Percentiles rank a stretch among this genome's conserved stretches.
These are phyloP conservation scores for Nymphicus hollandicus DNA, from an alignment of 2,113 vertebrate genomes.

Conservation along the genomic window DNA sequence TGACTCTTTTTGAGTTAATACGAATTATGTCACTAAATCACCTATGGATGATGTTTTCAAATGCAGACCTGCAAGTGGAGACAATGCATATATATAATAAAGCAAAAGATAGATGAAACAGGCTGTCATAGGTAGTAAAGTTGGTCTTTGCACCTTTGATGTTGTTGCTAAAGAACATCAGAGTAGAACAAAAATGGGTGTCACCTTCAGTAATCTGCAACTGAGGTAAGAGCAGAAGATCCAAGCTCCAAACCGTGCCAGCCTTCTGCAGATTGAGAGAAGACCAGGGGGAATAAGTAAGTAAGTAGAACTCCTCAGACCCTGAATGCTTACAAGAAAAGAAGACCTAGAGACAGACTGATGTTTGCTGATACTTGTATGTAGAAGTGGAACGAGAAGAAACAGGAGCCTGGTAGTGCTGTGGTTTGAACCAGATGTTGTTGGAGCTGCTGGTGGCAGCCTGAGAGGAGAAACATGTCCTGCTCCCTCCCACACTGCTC, in stretches of 20 bases:
- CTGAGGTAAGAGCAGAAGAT: neutral
- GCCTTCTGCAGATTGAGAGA: neutral
- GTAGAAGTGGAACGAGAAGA: neutral
- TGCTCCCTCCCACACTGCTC: neutral
- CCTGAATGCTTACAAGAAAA: neutral
- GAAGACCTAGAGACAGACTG: neutral
- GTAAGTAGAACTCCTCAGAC: neutral
- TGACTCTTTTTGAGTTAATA: neutral
- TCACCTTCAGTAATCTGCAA: neutral
- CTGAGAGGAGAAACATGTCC: neutral
- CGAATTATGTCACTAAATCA: neutral
- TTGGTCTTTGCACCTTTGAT: neutral
- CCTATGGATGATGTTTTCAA: neutral
- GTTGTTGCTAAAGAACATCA: neutral
- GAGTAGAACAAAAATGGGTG: neutral
- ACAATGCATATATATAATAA: neutral
- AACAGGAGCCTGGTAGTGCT: neutral
- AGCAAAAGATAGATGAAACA: neutral
- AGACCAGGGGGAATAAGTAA: neutral
- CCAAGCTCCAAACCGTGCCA: neutral
- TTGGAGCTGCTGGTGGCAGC: neutral
- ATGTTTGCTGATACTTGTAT: neutral
- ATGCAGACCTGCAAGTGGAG: neutral
- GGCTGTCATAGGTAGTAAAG: neutral
- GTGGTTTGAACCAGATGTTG: neutral